Percentiles rank a stretch among this genome's conserved stretches.
phyloP scores from a whole-genome alignment of 92 coral and sea anemone genomes.

The Virgularia gustaviana region DNA sequence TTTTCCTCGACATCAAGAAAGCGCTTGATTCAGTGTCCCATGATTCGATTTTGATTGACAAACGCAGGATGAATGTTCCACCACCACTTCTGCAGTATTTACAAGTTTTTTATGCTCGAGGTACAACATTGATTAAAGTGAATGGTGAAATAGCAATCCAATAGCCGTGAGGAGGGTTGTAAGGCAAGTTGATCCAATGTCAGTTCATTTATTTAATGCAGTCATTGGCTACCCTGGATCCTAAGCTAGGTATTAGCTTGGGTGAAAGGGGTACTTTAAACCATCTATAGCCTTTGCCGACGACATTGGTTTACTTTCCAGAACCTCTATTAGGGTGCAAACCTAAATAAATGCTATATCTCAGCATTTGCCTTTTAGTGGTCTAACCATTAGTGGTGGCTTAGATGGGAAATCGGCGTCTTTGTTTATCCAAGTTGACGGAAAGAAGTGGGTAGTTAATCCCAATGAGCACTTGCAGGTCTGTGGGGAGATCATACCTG shows the following conservation, averaged over 20 bases:
- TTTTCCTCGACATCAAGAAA: constrained; percentile 23
- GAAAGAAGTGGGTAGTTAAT: constrained; percentile 34
- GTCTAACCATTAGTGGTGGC: constrained; percentile 30
- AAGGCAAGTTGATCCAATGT: constrained; percentile 26
- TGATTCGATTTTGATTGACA: not conserved
- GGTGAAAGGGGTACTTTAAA: not conserved
- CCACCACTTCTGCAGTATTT: not conserved
- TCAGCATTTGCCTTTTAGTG: not conserved
- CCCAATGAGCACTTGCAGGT: constrained; percentile 1
- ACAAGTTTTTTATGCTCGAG: not conserved
- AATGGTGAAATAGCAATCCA: not conserved
- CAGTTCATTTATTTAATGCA: constrained; percentile 9
- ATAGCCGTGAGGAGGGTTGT: constrained; percentile 5
- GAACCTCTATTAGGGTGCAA: not conserved
- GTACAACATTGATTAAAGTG: not conserved
- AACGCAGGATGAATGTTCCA: not conserved
- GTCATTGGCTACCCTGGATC: not conserved
- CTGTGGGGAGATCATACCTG: constrained; percentile 1
- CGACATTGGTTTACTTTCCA: not conserved
- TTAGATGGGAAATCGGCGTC: constrained; percentile 30
- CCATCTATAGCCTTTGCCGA: constrained; percentile 27
- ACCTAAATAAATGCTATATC: not conserved
- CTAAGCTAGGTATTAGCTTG: not conserved
- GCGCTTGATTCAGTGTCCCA: constrained; percentile 31
- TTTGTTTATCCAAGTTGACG: constrained; percentile 12